Percentiles rank a stretch among this genome's conserved stretches.
phyloP scores from a whole-genome alignment of 2,888 invertebrate genomes.

The Rotaria socialis region DNA sequence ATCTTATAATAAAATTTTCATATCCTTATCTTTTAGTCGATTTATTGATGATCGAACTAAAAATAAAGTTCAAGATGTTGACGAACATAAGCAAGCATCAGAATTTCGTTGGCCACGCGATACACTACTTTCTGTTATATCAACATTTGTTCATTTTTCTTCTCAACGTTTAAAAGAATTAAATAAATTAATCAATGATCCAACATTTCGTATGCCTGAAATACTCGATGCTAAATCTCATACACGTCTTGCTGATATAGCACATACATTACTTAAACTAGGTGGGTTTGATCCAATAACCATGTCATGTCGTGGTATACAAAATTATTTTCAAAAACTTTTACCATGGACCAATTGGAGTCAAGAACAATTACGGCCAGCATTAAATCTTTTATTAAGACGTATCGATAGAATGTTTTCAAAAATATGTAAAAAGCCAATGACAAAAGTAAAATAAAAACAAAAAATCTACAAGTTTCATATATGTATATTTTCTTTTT shows the following conservation, averaged over 20 bases:
- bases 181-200: constrained; percentile 74
- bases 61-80: constrained; percentile 62
- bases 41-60: constrained; percentile 35
- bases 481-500: not conserved
- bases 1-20: no score
- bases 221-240: constrained; percentile 88
- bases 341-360: constrained; percentile 93
- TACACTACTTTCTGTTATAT: constrained; percentile 81
- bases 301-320: constrained; percentile 87
- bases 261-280: constrained; percentile 89
- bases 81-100: constrained; percentile 48
- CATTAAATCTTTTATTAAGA: constrained; percentile 81
- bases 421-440: constrained; percentile 92
- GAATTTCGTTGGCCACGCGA: constrained; percentile 76
- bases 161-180: constrained; percentile 75
- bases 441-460: constrained; percentile 44
- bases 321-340: constrained; percentile 65
- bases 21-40: not conserved
- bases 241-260: constrained; percentile 90
- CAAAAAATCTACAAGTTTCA: no score
- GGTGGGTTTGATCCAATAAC: constrained; percentile 88
- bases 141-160: constrained; percentile 83
- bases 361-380: constrained; percentile 81
- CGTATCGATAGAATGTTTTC: constrained; percentile 90
- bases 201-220: constrained; percentile 82